These are phyloP conservation scores for Eulemur coronatus DNA, from an alignment of 2,797 vertebrate genomes.

Conservation along the genomic window DNA sequence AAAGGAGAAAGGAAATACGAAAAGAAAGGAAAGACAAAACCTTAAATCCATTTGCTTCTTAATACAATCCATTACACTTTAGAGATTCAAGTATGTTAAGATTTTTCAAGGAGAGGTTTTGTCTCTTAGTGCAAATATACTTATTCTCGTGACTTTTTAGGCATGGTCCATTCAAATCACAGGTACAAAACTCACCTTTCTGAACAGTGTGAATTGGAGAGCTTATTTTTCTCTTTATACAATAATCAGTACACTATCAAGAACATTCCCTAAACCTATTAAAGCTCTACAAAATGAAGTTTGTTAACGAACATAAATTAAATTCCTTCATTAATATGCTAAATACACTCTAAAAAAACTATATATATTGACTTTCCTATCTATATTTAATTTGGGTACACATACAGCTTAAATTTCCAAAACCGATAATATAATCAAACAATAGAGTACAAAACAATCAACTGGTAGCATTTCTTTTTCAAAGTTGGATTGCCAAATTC, in stretches of 20 bases:
- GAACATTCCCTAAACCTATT: constrained; percentile 25
- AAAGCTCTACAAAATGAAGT: constrained; percentile 18
- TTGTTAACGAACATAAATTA: constrained; percentile 26
- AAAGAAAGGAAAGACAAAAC: constrained; percentile 8
- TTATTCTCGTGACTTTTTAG: constrained; percentile 56
- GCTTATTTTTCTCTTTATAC: constrained; percentile 40
- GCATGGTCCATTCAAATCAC: constrained; percentile 65
- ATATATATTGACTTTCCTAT: neutral
- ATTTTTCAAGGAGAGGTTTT: constrained; percentile 51
- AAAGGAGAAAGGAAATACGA: neutral
- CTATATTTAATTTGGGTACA: neutral
- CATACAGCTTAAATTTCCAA: neutral
- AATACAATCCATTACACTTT: constrained; percentile 29
- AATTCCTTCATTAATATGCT: constrained; percentile 39
- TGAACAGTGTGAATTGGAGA: constrained; percentile 63
- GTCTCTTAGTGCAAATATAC: constrained; percentile 45
- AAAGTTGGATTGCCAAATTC: neutral
- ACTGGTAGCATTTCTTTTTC: neutral
- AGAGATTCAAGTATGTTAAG: constrained; percentile 26
- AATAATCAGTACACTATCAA: constrained; percentile 18
- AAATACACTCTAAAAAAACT: neutral
- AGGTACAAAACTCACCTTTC: constrained; percentile 39
- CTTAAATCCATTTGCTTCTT: neutral
- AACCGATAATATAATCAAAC: constrained; percentile 9
- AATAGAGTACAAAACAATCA: neutral